Percentiles rank a stretch among this genome's conserved stretches.
These are phyloP conservation scores for Cephus rjabovi DNA, from an alignment of 2,888 invertebrate species.

Conservation along the genomic window DNA sequence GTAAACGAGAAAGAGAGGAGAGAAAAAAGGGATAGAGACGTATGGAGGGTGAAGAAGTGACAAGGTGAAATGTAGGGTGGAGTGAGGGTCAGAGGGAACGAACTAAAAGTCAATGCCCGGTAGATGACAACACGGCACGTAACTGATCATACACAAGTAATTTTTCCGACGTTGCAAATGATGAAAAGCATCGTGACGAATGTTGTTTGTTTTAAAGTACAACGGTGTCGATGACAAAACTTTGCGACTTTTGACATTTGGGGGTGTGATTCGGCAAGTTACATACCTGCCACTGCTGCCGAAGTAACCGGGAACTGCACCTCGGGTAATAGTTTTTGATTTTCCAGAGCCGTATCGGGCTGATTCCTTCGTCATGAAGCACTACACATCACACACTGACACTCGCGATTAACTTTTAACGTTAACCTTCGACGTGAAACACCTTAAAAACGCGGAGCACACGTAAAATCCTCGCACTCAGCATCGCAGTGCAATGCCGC, in stretches of 20 bases:
- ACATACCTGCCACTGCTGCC: slow-evolving; percentile 42
- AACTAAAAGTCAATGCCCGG: slow-evolving; percentile 48
- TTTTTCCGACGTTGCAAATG: slow-evolving; percentile 21
- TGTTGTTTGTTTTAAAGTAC: background rate
- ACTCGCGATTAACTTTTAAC: slow-evolving; percentile 10
- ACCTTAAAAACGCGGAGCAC: slow-evolving; percentile 25
- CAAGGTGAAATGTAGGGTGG: slow-evolving; percentile 14
- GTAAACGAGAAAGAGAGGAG: slow-evolving; percentile 27
- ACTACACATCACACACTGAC: slow-evolving; percentile 41
- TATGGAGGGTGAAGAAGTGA: slow-evolving; percentile 9
- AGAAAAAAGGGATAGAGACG: background rate
- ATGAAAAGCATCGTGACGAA: slow-evolving; percentile 4
- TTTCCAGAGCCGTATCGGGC: slow-evolving; percentile 44
- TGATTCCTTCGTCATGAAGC: slow-evolving; percentile 53
- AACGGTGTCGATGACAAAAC: background rate
- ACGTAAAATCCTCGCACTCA: slow-evolving; percentile 37
- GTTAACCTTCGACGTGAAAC: slow-evolving; percentile 10
- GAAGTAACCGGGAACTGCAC: slow-evolving; percentile 36
- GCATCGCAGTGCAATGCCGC: slow-evolving; percentile 48
- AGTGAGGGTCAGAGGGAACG: slow-evolving; percentile 28
- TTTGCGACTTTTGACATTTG: slow-evolving; percentile 19
- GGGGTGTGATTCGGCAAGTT: slow-evolving; percentile 20
- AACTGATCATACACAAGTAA: slow-evolving; percentile 11
- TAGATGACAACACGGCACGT: slow-evolving; percentile 42
- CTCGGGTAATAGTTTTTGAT: slow-evolving; percentile 40